Evolutionary conservation across 2,888 invertebrate species (phyloP).

Genomic region (Actias luna): DNA sequence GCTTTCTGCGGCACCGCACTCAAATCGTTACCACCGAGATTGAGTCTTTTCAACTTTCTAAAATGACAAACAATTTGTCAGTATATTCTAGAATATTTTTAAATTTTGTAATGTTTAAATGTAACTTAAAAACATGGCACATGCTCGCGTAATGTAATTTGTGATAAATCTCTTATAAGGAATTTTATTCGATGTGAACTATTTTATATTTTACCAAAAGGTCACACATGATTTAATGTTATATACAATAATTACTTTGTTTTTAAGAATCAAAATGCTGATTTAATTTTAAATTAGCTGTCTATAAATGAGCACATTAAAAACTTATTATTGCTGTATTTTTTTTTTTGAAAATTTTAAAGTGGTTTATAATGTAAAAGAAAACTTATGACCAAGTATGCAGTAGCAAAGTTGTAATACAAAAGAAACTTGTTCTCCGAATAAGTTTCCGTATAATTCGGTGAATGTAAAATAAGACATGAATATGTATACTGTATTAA

Average conservation of each 20-base stretch:
- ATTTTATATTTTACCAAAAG: too few species aligned
- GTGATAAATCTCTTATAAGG: too few species aligned
- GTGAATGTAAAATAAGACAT: slow-evolving; percentile 13
- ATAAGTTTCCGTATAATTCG: not conserved
- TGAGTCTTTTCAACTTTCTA: slow-evolving; percentile 91
- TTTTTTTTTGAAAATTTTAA: too few species aligned
- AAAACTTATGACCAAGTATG: not conserved
- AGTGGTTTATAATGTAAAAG: not conserved
- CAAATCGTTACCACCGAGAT: slow-evolving; percentile 92
- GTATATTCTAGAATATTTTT: not conserved
- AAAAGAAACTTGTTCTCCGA: not conserved
- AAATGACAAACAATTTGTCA: slow-evolving; percentile 9
- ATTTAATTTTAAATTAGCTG: too few species aligned
- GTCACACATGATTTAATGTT: too few species aligned
- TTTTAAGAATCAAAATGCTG: too few species aligned
- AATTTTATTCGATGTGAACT: too few species aligned
- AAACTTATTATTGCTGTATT: too few species aligned
- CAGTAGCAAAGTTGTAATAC: not conserved
- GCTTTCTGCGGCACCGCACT: slow-evolving; percentile 89
- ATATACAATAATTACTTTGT: too few species aligned
- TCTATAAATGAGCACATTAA: too few species aligned
- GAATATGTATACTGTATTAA: slow-evolving; percentile 28
- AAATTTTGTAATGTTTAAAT: not conserved
- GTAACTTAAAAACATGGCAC: too few species aligned
- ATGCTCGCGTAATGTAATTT: too few species aligned